Conservation (phyloP, 2,797 vertebrate species). For the Nannoperca australis region DNA sequence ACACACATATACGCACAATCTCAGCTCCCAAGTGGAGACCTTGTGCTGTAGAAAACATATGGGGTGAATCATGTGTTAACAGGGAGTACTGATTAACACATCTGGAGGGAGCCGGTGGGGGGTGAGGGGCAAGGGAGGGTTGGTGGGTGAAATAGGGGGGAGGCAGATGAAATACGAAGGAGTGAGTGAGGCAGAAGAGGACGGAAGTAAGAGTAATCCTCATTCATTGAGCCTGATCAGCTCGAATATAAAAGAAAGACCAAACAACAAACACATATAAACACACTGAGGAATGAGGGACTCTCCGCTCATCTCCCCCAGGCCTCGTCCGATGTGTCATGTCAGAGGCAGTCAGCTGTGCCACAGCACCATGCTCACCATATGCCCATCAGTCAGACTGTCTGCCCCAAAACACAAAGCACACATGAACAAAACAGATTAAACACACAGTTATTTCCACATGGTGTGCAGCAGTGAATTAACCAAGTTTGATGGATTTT, state of each 20-base stretch:
- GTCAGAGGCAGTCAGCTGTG: conserved; percentile 74
- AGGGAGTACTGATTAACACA: conserved; percentile 97
- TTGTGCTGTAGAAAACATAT: conserved; percentile 88
- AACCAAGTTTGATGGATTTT: conserved; percentile 23
- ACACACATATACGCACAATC: conserved; percentile 44
- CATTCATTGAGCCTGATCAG: conserved; percentile 52
- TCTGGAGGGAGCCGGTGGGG: conserved; percentile 84
- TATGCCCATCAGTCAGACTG: conserved; percentile 66
- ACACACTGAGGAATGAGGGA: conserved; percentile 58
- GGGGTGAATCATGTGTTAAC: conserved; percentile 92
- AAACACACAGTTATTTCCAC: conserved; percentile 33
- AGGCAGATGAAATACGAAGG: conserved; percentile 27
- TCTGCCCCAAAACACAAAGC: conserved; percentile 59
- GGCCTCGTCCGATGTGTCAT: conserved; percentile 61
- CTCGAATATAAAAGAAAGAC: conserved; percentile 28
- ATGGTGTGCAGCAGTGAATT: background rate
- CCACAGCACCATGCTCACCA: conserved; percentile 53
- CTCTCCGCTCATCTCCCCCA: conserved; percentile 59
- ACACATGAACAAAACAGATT: conserved; percentile 44
- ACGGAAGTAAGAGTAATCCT: conserved; percentile 39
- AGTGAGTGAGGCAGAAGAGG: conserved; percentile 20
- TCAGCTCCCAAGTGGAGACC: conserved; percentile 73
- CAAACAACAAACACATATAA: conserved; percentile 48
- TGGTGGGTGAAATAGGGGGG: conserved; percentile 22
- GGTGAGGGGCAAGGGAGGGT: conserved; percentile 36